A percentile compares a stretch with the other conserved stretches of the same genome.
Conservation (phyloP, 2,113 vertebrate species). For the Monopterus albus region DNA sequence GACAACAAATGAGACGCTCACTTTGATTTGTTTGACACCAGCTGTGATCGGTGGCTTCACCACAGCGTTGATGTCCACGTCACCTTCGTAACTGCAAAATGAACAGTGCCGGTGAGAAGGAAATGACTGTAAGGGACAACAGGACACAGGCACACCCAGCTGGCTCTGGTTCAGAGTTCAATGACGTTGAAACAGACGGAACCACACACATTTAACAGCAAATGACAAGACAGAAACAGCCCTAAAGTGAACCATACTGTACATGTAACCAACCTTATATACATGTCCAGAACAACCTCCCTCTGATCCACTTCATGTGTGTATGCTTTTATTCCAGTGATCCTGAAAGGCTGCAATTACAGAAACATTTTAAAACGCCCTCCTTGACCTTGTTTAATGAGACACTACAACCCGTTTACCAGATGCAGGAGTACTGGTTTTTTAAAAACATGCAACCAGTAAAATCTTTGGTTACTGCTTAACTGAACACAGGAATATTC, state of each 20-base stretch:
- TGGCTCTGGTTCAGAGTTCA: not conserved
- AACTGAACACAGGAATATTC: not conserved
- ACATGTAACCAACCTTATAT: conserved; percentile 83
- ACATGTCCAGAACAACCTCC: conserved; percentile 91
- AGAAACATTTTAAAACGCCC: not conserved
- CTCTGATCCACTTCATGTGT: conserved; percentile 87
- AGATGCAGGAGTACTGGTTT: not conserved
- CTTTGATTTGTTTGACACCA: conserved; percentile 92
- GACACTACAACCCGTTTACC: not conserved
- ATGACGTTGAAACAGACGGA: not conserved
- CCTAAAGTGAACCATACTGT: not conserved
- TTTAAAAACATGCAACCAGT: not conserved
- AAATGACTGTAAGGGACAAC: not conserved
- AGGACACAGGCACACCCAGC: not conserved
- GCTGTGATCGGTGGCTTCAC: conserved; percentile 88
- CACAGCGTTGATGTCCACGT: conserved; percentile 91
- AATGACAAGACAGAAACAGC: not conserved
- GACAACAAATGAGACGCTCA: conserved; percentile 52
- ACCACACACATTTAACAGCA: not conserved
- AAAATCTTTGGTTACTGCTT: not conserved
- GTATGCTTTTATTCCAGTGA: conserved; percentile 89
- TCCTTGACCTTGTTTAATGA: not conserved
- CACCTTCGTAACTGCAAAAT: conserved; percentile 87
- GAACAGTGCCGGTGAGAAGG: not conserved
- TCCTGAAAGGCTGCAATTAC: conserved; percentile 86